Base-by-base conservation (phyloP, 2,113 vertebrate genomes). In the Misgurnus mizolepis region DNA sequence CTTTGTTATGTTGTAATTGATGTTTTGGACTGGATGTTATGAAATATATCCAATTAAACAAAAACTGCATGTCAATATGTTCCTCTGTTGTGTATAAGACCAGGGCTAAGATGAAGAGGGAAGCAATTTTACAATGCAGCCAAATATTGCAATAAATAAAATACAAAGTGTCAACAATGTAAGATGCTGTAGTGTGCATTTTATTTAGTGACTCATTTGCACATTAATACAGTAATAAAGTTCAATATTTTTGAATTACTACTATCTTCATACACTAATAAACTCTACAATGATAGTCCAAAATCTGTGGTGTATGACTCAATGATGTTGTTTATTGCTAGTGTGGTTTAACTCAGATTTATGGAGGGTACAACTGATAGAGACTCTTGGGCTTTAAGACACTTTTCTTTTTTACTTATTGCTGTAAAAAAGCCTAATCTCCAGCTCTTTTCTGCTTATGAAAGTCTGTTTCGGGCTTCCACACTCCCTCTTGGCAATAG, bases 391-490 rank as follows among this genome's bases (percentile, higher is more conserved):
- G 22, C 22, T 22, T 22, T 22, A 22, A 22, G 22, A 22, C 22
- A 22, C 22, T 34, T 34, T 34, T 34, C 1, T 34, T 4, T 4
- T 2, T 18, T 18, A 22, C 9, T 64, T 49, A 58, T 18, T 22
- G 17, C 47, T 55, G 7, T 67, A 18, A 12, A 60, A 43, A 11
- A 41, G 53, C 47, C 64, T 69, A 17, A 49, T 18, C 18, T 22
- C 62, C 53, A 8, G 34, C 7, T 47, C 3, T 45, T n/a, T 60
- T 43, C 15, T 17, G 18, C 49, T 67, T 49, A 70, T 75, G 50
- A 65, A 22, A 27, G 34, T 40, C 3, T 65, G 71, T 78, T 83
- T 82, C 82, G 82, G 58, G 40, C 56, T 11, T 17, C 45, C 75
- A 17, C 70, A 34, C 76, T 80, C 58, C 56, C 79, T 8, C 60